phyloP scores from a whole-genome alignment of 2,113 vertebrate species.

The Pelecanoides urinatrix region DNA sequence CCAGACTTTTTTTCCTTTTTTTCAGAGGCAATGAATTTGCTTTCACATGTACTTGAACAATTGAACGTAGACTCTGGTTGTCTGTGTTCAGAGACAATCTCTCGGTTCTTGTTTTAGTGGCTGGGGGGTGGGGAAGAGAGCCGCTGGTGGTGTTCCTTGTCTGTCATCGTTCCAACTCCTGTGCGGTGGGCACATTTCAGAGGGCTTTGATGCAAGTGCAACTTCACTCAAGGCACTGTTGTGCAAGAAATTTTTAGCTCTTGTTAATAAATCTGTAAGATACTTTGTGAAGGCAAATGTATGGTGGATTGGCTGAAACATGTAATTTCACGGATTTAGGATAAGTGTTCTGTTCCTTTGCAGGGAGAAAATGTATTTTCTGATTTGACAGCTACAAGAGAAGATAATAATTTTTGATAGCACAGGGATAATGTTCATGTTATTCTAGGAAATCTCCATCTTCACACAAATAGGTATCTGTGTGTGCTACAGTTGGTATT shows the following conservation, averaged over 20 bases:
- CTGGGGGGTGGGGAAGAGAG: background rate
- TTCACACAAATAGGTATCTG: slow-evolving; percentile 1
- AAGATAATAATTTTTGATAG: slow-evolving; percentile 22
- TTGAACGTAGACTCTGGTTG: background rate
- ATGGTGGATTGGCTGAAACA: background rate
- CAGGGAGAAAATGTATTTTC: background rate
- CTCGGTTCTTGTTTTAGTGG: background rate
- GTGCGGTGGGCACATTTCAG: background rate
- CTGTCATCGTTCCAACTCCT: background rate
- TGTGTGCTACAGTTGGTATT: background rate
- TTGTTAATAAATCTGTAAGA: background rate
- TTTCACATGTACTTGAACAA: background rate
- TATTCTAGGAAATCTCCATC: slow-evolving; percentile 41
- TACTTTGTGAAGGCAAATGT: background rate
- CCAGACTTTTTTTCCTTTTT: background rate
- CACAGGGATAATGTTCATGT: slow-evolving; percentile 19
- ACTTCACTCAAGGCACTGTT: background rate
- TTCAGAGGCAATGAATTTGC: background rate
- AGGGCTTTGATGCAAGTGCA: background rate
- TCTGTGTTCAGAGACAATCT: background rate
- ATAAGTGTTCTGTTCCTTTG: background rate
- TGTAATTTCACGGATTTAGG: background rate
- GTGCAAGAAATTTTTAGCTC: background rate
- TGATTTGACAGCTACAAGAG: slow-evolving; percentile 16
- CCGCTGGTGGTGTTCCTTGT: background rate